Percentiles rank a stretch among this genome's conserved stretches.
These are phyloP conservation scores for Syngnathus floridae DNA, from an alignment of 2,113 vertebrate genomes.

Conservation along the genomic window DNA sequence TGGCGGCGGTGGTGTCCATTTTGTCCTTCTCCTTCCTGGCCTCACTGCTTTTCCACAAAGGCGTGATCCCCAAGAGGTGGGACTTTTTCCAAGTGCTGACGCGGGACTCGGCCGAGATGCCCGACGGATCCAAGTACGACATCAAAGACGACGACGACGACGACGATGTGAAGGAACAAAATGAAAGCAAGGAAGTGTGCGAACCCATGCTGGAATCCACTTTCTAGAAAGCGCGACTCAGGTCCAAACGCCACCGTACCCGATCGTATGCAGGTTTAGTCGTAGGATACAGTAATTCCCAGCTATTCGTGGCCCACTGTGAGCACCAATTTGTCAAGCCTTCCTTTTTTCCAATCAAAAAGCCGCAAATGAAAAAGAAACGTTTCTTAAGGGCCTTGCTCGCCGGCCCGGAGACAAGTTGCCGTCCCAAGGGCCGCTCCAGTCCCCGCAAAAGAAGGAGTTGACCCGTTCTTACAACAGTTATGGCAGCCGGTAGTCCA, in stretches of 20 bases:
- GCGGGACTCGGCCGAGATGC: background rate
- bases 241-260: background rate
- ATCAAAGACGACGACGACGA: background rate
- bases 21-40: conserved; percentile 60
- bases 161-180: conserved; percentile 12
- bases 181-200: conserved; percentile 23
- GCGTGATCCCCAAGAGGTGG: conserved; percentile 60
- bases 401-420: too few species aligned
- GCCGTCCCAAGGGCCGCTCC: too few species aligned
- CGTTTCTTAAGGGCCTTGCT: background rate
- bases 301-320: background rate
- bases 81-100: conserved; percentile 59
- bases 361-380: background rate
- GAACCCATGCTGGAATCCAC: conserved; percentile 49
- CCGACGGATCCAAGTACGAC: background rate
- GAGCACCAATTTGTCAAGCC: background rate
- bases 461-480: too few species aligned
- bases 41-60: conserved; percentile 55
- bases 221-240: conserved; percentile 16
- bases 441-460: too few species aligned
- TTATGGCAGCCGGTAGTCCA: too few species aligned
- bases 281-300: background rate
- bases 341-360: too few species aligned
- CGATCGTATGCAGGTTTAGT: background rate
- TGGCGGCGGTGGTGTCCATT: conserved; percentile 51